Evolutionary conservation across 2,113 vertebrate species (phyloP), one percentile per base, ranked within the genome.

Genomic region (Phylloscopus trochilus): DNA sequence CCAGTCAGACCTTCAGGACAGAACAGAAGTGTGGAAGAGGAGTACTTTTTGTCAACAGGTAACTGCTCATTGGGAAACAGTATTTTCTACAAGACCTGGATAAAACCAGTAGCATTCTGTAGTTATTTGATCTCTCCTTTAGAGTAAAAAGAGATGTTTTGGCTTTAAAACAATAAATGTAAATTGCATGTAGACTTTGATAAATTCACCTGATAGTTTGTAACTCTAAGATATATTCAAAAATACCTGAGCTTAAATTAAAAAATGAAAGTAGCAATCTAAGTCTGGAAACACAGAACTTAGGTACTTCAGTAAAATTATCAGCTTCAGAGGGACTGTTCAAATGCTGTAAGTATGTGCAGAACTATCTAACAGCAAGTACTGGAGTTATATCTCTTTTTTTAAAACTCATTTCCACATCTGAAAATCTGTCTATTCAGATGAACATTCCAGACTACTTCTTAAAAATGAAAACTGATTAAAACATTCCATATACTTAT

Each of bases 21-120:
- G 39, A 77, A 91, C 73, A 68, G 78, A 47, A 87, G 70, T 77
- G 35, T 68, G 72, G 88, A 94, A 90, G 85, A 94, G 72, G 75
- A 90, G 33, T 83, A 90, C 60, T 91, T 89, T 83, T 52, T 89
- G 60, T 73, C 80, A 63, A 33, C 68, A 95, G 80, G 83, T 91
- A 89, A 88, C 83, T 14, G 3, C 39, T 92, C 16, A 26, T 11
- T 76, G 53, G 27, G 51, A 88, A 85, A 60, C 26, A 44, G 30
- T 55, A 33, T 87, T 87, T 82, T 87, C 73, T 75, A 59, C 41
- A 4, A 49, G 20, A 77, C 13, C 26, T 55, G 56, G 52, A 63
- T 63, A 74, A 91, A 81, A 67, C 3, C 28, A 55, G 10, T 37
- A 51, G 18, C 30, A 15, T 80, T 78, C 22, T 78, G 21, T 21